Conservation (phyloP, 2,797 vertebrate genomes). For the Cetoscarus ocellatus region DNA sequence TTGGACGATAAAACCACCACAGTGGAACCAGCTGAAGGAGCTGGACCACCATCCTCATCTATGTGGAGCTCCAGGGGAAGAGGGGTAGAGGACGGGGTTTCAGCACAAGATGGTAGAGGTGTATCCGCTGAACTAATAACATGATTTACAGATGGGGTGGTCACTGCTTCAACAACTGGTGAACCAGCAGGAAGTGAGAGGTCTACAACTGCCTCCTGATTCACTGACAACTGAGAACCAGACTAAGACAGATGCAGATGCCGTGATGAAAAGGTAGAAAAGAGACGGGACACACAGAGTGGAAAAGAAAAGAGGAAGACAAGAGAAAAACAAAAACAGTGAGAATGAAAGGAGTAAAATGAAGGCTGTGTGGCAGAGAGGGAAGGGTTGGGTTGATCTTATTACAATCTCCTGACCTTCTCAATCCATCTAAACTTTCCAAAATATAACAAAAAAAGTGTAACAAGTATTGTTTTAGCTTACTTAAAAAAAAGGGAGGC, state of each 20-base stretch:
- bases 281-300: constrained; percentile 65
- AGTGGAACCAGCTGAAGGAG: constrained; percentile 27
- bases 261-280: constrained; percentile 32
- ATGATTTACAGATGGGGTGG: constrained; percentile 21
- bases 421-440: no score
- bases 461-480: not conserved
- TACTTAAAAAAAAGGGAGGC: not conserved
- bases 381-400: not conserved
- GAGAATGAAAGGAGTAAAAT: constrained; percentile 41
- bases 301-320: constrained; percentile 63
- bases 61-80: constrained; percentile 73
- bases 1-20: constrained; percentile 42
- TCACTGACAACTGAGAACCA: constrained; percentile 86
- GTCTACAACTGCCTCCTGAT: constrained; percentile 77
- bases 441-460: not conserved
- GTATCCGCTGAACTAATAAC: constrained; percentile 26
- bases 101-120: constrained; percentile 38
- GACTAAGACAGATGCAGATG: constrained; percentile 81
- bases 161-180: constrained; percentile 21
- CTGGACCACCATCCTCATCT: constrained; percentile 74
- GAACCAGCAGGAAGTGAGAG: constrained; percentile 26
- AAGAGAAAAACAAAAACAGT: constrained; percentile 54
- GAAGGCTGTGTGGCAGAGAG: constrained; percentile 23
- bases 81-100: constrained; percentile 42
- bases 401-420: not conserved